Evolutionary conservation across 2,797 vertebrate species (phyloP).

Genomic region (Calcarius lapponicus): DNA sequence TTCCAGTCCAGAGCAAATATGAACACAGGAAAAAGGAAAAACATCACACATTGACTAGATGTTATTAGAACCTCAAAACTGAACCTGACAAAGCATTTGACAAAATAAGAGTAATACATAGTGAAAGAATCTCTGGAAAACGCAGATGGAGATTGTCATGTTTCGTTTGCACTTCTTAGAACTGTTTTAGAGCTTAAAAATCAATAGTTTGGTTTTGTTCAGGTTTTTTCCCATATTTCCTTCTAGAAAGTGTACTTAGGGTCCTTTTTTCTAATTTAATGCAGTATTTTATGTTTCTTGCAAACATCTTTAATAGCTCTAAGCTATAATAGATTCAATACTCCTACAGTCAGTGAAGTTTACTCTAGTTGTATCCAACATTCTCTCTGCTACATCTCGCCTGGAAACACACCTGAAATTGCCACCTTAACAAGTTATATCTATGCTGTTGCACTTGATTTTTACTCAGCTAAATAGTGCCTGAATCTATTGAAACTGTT

Average conservation of each 20-base stretch:
- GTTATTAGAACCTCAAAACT: not conserved
- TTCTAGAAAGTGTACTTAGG: not conserved
- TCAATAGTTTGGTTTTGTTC: too few relatives aligned
- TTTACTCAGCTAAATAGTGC: not conserved
- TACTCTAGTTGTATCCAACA: not conserved
- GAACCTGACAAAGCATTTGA: not conserved
- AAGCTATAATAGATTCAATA: not conserved
- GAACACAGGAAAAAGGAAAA: not conserved
- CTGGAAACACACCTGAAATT: not conserved
- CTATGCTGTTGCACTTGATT: not conserved
- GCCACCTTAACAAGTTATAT: not conserved
- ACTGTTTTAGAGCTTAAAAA: not conserved
- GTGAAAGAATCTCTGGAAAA: not conserved
- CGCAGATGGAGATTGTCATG: accelerated
- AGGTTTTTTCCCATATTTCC: not conserved
- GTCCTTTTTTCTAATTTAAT: not conserved
- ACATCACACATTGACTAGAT: not conserved
- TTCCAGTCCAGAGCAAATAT: not conserved
- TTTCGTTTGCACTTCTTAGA: not conserved
- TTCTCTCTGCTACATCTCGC: not conserved
- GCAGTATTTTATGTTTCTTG: not conserved
- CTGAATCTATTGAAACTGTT: not conserved
- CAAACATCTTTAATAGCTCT: not conserved
- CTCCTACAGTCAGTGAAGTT: not conserved
- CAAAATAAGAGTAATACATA: not conserved